Evolutionary conservation across 2,888 invertebrate species (phyloP), one percentile per base, ranked within the genome.

Genomic region (Polydrusus pterygomalis): DNA sequence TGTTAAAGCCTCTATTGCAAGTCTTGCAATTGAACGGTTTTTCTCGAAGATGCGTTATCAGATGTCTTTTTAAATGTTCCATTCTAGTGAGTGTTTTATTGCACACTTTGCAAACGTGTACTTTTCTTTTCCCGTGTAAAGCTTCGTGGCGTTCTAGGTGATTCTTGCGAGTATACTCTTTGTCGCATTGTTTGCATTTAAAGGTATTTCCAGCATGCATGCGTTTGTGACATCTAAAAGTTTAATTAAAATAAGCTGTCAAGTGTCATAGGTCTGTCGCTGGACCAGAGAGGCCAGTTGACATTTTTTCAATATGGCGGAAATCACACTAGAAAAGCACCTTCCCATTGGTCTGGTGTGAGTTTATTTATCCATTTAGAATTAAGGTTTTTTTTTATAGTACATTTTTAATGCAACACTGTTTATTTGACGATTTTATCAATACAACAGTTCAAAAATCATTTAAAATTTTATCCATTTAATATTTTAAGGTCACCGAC

Each of bases 91-190:
- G 75, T 0, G 87, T 86, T 80, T 87, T 88, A 79, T 85, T 87
- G 80, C 88, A 88, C 38, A 88, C 86, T 78, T 87, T 85, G 74
- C 88, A 88, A 7, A 87, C 85, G 72, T 87, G 87, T 7, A 87
- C 83, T 81, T 87, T 87, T 74, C 85, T 80, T 68, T 83, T 84
- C 30, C 83, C 84, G 73, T 87, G 87, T 0, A 85, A 82, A 38
- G 84, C 79, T 81, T 87, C 87, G 77, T 88, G 88, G 5, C 87
- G 80, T 71, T 87, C 85, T 67, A 88, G 80, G 74, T 87, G 86
- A 74, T 85, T 87, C 64, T 85, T 80, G 51, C 82, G 76, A 0
- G 87, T 87, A 77, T 87, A 88, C 68, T 84, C 85, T 78, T 87
- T 87, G 73, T 85, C 85, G 74, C 88, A 88, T 73, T 83, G 83